phyloP scores from a whole-genome alignment of 2,797 vertebrate genomes.

The Potorous gilbertii region DNA sequence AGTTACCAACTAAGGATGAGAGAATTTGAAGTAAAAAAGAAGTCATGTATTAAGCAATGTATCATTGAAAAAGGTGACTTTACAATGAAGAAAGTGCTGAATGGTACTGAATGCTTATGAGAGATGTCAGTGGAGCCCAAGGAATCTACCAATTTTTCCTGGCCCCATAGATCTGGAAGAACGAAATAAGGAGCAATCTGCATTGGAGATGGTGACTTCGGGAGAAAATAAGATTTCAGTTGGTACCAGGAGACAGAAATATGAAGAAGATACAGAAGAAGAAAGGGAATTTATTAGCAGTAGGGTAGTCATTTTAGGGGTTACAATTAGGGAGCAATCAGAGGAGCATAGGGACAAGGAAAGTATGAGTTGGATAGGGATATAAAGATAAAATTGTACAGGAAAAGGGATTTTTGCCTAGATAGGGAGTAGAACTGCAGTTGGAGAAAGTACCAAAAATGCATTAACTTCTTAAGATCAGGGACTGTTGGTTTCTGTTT shows the following conservation, averaged over 20 bases:
- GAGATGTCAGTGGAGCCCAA: not conserved
- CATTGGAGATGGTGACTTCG: not conserved
- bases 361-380: not conserved
- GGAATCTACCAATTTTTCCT: not conserved
- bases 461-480: not conserved
- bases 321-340: not conserved
- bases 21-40: not conserved
- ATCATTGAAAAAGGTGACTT: not conserved
- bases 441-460: not conserved
- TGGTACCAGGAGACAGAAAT: not conserved
- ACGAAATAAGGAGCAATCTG: not conserved
- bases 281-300: not conserved
- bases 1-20: not conserved
- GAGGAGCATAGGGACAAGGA: not conserved
- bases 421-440: not conserved
- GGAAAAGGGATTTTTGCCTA: not conserved
- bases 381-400: not conserved
- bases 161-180: not conserved
- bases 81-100: not conserved
- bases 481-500: not conserved
- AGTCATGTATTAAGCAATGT: not conserved
- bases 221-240: not conserved
- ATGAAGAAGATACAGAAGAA: not conserved
- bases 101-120: not conserved
- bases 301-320: not conserved